These are phyloP conservation scores for Emydoidea blandingii DNA, from an alignment of 2,797 vertebrate genomes.

Conservation along the genomic window DNA sequence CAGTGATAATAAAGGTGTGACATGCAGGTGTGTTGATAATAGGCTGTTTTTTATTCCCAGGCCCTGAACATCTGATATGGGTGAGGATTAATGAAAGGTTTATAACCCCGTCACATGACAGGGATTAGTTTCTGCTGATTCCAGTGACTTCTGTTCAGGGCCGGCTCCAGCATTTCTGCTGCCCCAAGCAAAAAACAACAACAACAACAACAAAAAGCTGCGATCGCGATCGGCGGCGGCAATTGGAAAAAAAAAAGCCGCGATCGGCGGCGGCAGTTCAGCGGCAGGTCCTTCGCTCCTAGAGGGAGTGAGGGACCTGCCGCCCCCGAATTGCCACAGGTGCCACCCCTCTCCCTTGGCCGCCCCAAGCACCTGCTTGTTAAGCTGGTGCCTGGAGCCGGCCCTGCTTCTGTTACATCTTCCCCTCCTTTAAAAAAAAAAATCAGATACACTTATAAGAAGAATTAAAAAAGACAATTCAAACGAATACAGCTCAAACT, in stretches of 20 bases:
- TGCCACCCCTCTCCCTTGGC: no score
- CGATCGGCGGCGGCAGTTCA: no score
- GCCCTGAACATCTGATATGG: slow-evolving; percentile 29
- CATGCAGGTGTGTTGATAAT: slow-evolving; percentile 42
- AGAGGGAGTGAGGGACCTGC: no score
- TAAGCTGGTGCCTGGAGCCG: no score
- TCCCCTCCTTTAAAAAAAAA: neutral
- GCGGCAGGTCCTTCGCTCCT: no score
- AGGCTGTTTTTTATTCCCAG: slow-evolving; percentile 40
- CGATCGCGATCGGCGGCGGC: no score
- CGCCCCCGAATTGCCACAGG: no score
- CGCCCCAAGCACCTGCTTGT: no score
- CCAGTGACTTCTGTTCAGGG: neutral
- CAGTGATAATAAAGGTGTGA: slow-evolving; percentile 38
- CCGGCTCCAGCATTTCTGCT: no score
- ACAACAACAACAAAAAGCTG: no score
- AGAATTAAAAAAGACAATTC: slow-evolving; percentile 4
- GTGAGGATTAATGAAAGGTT: slow-evolving; percentile 37
- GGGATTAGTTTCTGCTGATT: slow-evolving; percentile 36
- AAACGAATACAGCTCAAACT: neutral
- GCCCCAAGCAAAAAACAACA: no score
- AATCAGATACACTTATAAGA: slow-evolving; percentile 15
- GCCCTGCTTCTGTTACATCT: neutral
- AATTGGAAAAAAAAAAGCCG: no score
- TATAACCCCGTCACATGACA: slow-evolving; percentile 20